Conservation (phyloP, 2,888 invertebrate species). For the Diachrysia chrysitis region DNA sequence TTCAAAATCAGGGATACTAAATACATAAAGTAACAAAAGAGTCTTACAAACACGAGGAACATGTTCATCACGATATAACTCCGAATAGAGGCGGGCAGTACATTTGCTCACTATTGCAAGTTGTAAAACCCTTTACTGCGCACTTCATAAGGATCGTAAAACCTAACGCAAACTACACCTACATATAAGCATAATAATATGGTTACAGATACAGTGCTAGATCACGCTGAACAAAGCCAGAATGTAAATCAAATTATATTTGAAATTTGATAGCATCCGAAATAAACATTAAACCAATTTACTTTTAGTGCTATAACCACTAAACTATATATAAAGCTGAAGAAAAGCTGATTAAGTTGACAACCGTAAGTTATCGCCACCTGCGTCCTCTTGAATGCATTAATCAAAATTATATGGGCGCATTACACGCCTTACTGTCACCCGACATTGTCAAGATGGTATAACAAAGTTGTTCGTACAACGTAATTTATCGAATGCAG, state of each 20-base stretch:
- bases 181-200: constrained; percentile 46
- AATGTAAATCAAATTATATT: constrained; percentile 10
- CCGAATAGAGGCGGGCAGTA: constrained; percentile 48
- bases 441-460: constrained; percentile 21
- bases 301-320: constrained; percentile 42
- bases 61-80: constrained; percentile 61
- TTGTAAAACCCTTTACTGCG: constrained; percentile 75
- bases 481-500: constrained; percentile 20
- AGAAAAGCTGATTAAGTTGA: constrained; percentile 55
- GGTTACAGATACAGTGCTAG: constrained; percentile 48
- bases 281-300: constrained; percentile 12
- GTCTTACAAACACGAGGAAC: constrained; percentile 52
- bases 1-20: constrained; percentile 39
- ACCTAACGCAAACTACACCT: constrained; percentile 48
- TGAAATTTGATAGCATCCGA: neutral
- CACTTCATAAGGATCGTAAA: constrained; percentile 77
- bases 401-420: constrained; percentile 47
- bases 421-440: constrained; percentile 44
- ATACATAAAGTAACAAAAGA: constrained; percentile 43
- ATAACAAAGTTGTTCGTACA: constrained; percentile 6
- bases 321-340: constrained; percentile 38
- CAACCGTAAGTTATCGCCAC: constrained; percentile 49
- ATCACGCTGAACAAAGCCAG: constrained; percentile 34
- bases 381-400: constrained; percentile 36
- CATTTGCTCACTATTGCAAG: constrained; percentile 58